phyloP scores from a whole-genome alignment of 2,113 vertebrate genomes.

The Parotia lawesii region DNA sequence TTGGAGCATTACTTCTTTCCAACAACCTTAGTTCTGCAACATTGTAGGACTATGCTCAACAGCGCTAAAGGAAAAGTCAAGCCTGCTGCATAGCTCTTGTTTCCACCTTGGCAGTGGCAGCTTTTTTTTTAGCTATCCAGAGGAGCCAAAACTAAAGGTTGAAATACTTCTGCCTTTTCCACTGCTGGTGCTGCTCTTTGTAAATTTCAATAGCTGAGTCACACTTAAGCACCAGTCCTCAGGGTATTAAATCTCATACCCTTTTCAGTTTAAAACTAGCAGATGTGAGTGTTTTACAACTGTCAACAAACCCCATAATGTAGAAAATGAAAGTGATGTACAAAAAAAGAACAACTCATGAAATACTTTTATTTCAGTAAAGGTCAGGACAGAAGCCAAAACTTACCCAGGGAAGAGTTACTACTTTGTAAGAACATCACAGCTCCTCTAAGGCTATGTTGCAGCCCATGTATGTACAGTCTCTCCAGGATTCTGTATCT shows the following conservation, averaged over 20 bases:
- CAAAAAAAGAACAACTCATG: neutral
- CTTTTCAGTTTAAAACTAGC: neutral
- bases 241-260: neutral
- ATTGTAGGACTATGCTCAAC: neutral
- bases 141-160: neutral
- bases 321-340: neutral
- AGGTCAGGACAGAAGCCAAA: neutral
- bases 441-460: neutral
- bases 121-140: neutral
- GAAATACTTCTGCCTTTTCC: neutral
- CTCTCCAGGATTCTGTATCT: neutral
- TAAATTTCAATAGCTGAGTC: neutral
- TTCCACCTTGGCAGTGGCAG: neutral
- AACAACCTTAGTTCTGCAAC: neutral
- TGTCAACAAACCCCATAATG: neutral
- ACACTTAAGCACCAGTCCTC: neutral
- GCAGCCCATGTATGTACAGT: neutral
- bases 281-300: neutral
- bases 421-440: neutral
- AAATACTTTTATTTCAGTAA: slow-evolving; percentile 12
- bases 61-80: neutral
- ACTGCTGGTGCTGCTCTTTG: neutral
- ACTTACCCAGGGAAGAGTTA: neutral
- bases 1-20: neutral
- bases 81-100: neutral